These are phyloP conservation scores for Neocrepidodera transversa DNA, from an alignment of 2,888 invertebrate genomes.

Conservation along the genomic window DNA sequence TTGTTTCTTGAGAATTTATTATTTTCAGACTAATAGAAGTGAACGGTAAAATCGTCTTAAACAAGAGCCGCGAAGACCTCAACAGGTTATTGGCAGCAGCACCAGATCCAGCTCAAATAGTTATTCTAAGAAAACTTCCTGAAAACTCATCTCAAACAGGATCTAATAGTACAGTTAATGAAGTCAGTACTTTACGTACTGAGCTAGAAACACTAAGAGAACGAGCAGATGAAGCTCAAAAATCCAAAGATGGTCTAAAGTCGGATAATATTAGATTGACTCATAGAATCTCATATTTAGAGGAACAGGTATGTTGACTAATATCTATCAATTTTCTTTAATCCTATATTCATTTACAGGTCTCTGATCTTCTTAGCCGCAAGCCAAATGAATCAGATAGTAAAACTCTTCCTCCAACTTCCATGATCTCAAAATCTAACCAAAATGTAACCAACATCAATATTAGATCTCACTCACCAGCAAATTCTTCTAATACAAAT, in stretches of 20 bases:
- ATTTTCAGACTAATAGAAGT: conserved; percentile 76
- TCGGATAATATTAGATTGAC: conserved; percentile 84
- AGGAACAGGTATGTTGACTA: conserved; percentile 75
- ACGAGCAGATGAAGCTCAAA: conserved; percentile 70
- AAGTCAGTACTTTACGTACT: conserved; percentile 64
- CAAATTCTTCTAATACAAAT: conserved; percentile 32
- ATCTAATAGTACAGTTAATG: conserved; percentile 51
- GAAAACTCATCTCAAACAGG: conserved; percentile 48
- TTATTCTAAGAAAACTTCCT: conserved; percentile 63
- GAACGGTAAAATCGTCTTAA: conserved; percentile 77
- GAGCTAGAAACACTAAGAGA: conserved; percentile 68
- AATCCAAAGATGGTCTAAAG: conserved; percentile 70
- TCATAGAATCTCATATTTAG: conserved; percentile 87
- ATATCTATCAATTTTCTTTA: background rate
- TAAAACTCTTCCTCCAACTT: conserved; percentile 48
- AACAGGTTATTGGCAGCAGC: conserved; percentile 69
- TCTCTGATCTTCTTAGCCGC: conserved; percentile 62
- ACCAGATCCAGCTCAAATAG: conserved; percentile 70
- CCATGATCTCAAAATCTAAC: conserved; percentile 62
- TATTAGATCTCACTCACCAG: conserved; percentile 66
- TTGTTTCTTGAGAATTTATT: conserved; percentile 9
- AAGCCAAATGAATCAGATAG: conserved; percentile 51
- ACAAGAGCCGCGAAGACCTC: conserved; percentile 75
- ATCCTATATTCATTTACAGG: conserved; percentile 46
- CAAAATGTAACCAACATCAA: conserved; percentile 76